Base-by-base conservation (phyloP, 2,888 invertebrate species). In the Spodoptera exigua region DNA sequence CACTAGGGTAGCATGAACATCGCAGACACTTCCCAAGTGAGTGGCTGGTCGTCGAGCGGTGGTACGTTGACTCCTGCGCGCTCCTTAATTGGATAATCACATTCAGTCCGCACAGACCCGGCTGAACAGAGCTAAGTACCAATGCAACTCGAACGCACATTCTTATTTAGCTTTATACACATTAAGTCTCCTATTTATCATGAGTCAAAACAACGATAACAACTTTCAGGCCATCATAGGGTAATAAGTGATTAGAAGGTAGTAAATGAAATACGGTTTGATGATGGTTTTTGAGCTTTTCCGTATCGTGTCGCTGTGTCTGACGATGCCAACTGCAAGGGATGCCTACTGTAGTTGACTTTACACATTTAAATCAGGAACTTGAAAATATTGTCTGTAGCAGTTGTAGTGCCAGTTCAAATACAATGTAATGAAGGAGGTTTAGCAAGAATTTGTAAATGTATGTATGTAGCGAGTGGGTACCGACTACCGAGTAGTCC, bases 21-120 rank as follows among this genome's bases (percentile, higher is more conserved):
- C 68, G 69, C 67, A 61, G 63, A 59, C 41, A 40, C 55, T 60
- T 55, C 66, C 60, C 39, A 10, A 48, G 56, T 47, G 57, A 66
- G 48, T 55, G 48, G 55, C 13, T 27, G 40, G 59, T 47, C 58
- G 59, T 48, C 64, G 64, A n/a, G 48, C 63, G 40, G 56, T 74
- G 73, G 81, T 74, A 56, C 79, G 68, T 77, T 78, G 76, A 71
- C 72, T 78, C 78, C 74, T 49, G 63, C 52, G 21, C 67, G 52
- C 66, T 73, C 86, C 80, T 80, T 85, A 82, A 86, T 82, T 81
- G 86, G 85, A 81, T 83, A 84, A 85, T 81, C 76, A 71, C 75
- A 76, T 78, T 74, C 79, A 69, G 55, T 73, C 71, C 63, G 60
- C 56, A 52, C 49, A 39, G 53, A 54, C 51, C 48, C 59, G 59